These are phyloP conservation scores for Gnathonemus longibarbis DNA, from an alignment of 2,113 vertebrate species.

Conservation along the genomic window DNA sequence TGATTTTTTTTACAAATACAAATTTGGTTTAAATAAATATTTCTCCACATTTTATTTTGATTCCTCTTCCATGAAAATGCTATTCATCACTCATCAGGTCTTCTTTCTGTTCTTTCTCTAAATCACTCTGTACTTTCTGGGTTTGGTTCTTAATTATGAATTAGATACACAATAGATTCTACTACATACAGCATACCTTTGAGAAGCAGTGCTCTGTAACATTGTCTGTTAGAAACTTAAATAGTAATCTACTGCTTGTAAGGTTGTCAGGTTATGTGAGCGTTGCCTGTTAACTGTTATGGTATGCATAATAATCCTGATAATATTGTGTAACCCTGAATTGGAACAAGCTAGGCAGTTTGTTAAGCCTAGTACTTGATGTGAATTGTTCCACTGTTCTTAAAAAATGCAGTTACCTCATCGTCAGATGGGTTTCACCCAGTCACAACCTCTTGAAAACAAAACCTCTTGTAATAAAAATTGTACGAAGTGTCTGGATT, in stretches of 20 bases:
- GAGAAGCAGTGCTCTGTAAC: background rate
- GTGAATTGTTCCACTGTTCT: conserved; percentile 53
- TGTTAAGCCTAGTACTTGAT: conserved; percentile 24
- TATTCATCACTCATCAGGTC: background rate
- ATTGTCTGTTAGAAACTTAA: background rate
- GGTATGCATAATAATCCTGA: background rate
- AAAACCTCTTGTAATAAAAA: background rate
- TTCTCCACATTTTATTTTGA: background rate
- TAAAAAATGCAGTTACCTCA: conserved; percentile 47
- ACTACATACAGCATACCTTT: background rate
- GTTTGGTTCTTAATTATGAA: background rate
- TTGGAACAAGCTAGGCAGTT: conserved; percentile 6
- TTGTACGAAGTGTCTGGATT: background rate
- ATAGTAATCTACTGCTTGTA: background rate
- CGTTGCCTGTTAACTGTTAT: background rate
- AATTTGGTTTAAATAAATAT: background rate
- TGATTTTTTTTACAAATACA: background rate
- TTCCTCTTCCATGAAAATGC: background rate
- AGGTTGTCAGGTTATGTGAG: conserved; percentile 22
- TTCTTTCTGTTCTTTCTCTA: background rate
- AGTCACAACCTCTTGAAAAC: conserved; percentile 40
- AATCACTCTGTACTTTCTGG: background rate
- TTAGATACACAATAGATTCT: background rate
- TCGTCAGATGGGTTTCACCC: conserved; percentile 57
- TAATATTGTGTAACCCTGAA: conserved; percentile 14